Evolutionary conservation across 1,140 invertebrate species (phyloP).

Genomic region (Danaus melanippus): DNA sequence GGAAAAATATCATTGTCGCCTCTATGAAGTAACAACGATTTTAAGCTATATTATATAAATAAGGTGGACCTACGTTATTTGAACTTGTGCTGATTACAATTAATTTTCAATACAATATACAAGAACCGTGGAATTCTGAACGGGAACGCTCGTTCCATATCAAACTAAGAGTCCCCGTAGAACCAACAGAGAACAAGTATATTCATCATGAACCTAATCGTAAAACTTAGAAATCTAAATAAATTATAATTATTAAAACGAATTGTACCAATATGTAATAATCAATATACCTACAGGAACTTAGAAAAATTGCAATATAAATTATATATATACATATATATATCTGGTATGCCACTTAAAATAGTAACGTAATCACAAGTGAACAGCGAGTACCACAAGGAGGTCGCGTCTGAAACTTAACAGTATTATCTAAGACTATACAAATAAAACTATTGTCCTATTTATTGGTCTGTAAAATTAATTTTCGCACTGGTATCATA

Average conservation of each 20-base stretch:
- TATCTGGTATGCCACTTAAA: constrained; percentile 62
- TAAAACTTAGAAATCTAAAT: constrained; percentile 57
- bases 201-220: constrained; percentile 36
- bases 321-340: constrained; percentile 60
- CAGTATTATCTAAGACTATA: constrained; percentile 46
- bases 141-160: constrained; percentile 5
- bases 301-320: constrained; percentile 71
- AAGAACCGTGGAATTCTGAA: constrained; percentile 16
- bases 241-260: constrained; percentile 70
- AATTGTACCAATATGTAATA: constrained; percentile 70
- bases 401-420: constrained; percentile 38
- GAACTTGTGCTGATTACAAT: constrained; percentile 65
- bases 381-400: constrained; percentile 24
- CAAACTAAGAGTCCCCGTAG: constrained; percentile 5
- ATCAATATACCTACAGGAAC: constrained; percentile 71
- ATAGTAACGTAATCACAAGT: constrained; percentile 53
- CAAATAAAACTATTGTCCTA: constrained; percentile 46
- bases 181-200: constrained; percentile 14
- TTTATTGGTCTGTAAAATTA: constrained; percentile 51
- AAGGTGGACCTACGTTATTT: constrained; percentile 67
- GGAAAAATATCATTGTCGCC: constrained; percentile 37
- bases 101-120: constrained; percentile 51
- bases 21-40: constrained; percentile 47
- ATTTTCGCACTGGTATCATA: constrained; percentile 38
- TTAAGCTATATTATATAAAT: constrained; percentile 57